A percentile compares a stretch with the other conserved stretches of the same genome.
Evolutionary conservation across 2,888 invertebrate genomes (phyloP).

Genomic region (Asteroscopus sphinx): DNA sequence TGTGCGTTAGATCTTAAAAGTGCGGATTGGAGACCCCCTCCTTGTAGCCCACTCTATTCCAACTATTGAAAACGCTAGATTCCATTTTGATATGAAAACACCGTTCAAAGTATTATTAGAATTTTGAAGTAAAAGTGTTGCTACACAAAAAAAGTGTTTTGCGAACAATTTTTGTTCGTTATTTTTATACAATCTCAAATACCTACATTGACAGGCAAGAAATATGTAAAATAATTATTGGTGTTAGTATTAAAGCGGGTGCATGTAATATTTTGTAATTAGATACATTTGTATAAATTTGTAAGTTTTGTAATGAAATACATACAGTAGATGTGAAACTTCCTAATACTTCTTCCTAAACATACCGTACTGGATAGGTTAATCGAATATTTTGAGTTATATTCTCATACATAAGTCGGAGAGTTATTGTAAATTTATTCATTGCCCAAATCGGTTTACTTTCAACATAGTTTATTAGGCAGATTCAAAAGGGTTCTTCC

Average conservation of each 20-base stretch:
- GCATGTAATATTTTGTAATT: conserved; percentile 51
- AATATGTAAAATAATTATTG: not conserved
- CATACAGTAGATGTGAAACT: conserved; percentile 6
- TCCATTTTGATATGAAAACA: conserved; percentile 43
- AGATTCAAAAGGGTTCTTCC: not conserved
- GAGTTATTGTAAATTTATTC: conserved; percentile 35
- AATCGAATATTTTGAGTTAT: conserved; percentile 2
- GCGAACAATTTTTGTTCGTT: conserved; percentile 41
- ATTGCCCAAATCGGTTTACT: conserved; percentile 1
- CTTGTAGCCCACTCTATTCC: conserved; percentile 22
- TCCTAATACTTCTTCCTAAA: conserved; percentile 34
- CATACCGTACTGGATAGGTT: conserved; percentile 16
- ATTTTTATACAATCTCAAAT: conserved; percentile 43
- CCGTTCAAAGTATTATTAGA: conserved; percentile 47
- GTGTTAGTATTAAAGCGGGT: conserved; percentile 35
- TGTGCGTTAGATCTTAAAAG: conserved; percentile 21
- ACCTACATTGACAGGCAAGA: conserved; percentile 2
- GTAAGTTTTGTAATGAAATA: conserved; percentile 37
- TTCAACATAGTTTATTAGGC: conserved; percentile 9
- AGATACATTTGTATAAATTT: conserved; percentile 55
- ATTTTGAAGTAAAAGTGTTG: conserved; percentile 34
- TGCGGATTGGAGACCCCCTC: conserved; percentile 2
- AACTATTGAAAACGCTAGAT: conserved; percentile 50
- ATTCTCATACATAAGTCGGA: conserved; percentile 6
- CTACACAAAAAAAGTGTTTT: conserved; percentile 33